phyloP scores from a whole-genome alignment of 2,113 vertebrate genomes.

The Actenoides hombroni region DNA sequence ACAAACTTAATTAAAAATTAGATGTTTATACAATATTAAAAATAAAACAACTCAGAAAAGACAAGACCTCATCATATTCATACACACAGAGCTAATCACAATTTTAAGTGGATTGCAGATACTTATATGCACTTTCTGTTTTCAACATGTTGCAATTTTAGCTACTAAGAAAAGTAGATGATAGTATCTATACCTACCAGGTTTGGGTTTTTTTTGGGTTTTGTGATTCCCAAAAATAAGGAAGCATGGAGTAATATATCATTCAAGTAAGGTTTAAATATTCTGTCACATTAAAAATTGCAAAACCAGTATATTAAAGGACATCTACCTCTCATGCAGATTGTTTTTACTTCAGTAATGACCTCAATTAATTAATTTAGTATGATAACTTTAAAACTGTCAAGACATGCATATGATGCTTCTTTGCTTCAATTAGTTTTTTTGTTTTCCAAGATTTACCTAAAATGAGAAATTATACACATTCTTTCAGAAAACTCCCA shows the following conservation, averaged over 20 bases:
- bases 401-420: background rate
- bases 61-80: background rate
- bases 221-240: background rate
- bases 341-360: background rate
- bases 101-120: background rate
- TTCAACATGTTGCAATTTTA: background rate
- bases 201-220: background rate
- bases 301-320: background rate
- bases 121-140: background rate
- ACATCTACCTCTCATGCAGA: background rate
- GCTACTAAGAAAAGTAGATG: background rate
- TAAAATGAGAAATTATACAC: background rate
- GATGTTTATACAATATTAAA: background rate
- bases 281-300: background rate
- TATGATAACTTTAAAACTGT: background rate
- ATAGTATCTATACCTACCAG: background rate
- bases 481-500: background rate
- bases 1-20: background rate
- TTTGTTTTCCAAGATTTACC: background rate
- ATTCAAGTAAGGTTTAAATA: background rate
- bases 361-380: background rate
- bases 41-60: background rate
- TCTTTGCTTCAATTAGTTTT: background rate
- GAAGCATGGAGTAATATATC: background rate
- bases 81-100: background rate